These are phyloP conservation scores for Acanthopagrus latus DNA, from an alignment of 2,797 vertebrate species.

Conservation along the genomic window DNA sequence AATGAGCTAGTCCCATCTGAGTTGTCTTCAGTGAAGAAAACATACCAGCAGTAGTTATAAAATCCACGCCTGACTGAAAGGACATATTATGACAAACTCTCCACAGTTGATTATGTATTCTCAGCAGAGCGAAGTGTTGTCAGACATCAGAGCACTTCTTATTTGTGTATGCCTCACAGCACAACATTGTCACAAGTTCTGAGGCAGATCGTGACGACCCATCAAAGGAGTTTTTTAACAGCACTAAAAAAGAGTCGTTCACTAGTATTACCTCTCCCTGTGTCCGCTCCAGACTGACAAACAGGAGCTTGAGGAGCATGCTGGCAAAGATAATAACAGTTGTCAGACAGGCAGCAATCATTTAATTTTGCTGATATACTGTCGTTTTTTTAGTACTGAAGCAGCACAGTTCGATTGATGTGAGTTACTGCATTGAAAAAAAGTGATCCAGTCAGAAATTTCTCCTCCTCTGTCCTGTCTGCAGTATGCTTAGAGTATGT, in stretches of 20 bases:
- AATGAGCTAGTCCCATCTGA: neutral
- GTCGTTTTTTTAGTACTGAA: neutral
- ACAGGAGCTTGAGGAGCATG: neutral
- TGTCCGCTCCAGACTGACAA: neutral
- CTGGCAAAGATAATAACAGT: constrained; percentile 13
- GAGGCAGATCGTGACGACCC: constrained; percentile 7
- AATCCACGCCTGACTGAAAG: neutral
- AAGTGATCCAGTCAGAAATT: neutral
- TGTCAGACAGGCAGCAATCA: constrained; percentile 11
- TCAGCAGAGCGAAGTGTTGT: neutral
- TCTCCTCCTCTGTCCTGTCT: neutral
- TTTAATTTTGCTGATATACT: constrained; percentile 4
- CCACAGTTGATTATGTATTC: neutral
- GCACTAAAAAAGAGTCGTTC: neutral
- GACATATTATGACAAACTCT: constrained; percentile 13
- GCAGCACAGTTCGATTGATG: neutral
- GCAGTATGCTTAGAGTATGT: neutral
- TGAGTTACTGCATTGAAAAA: neutral
- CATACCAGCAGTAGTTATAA: constrained; percentile 17
- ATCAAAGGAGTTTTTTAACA: neutral
- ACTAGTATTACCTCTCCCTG: neutral
- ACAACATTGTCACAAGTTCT: neutral
- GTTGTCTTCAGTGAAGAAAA: constrained; percentile 8
- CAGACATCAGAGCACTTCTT: neutral
- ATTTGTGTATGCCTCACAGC: neutral